Evolutionary conservation across 64 coral and sea anemone species (phyloP), one percentile per base, ranked within the genome.

Genomic region (Pachyseris speciosa): DNA sequence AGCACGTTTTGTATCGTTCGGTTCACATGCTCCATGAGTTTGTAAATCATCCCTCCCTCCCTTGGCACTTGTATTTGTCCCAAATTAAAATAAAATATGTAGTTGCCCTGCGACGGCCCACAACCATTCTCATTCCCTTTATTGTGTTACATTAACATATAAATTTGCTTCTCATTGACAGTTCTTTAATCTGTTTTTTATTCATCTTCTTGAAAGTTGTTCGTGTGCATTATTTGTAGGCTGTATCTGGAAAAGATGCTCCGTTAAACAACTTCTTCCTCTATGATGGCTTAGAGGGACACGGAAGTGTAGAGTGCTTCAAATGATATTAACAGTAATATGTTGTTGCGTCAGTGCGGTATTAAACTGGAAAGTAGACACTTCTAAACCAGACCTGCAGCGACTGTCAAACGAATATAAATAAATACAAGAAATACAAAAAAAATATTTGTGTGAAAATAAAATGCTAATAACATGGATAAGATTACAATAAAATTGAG

Each of bases 221-320:
- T 12, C 10, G 41, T 84, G 58, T 67, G 16, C n/a, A n/a, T 32
- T 67, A 19, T 71, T 70, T 25, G 25, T 37, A 98, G 96, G 93
- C 92, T 80, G 89, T 98, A 48, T 98, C 96, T 36, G 96, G 96
- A 45, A 98, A 92, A 84, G 96, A 98, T 89, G 92, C 84, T 7
- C 96, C 96, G 11, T 49, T 98, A 10, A 98, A 95, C 51, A 98
- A 98, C 51, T 98, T 98, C 61, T 94, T 98, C 50, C 92, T 98
- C 79, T 98, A 92, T 37, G 89, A 98, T 92, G 96, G 96, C n/a
- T 59, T 92, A 70, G 93, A 94, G 41, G 96, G 96, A 24, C 88
- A 95, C 58, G 96, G 96, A 59, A 95, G 87, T 83, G 96, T 98
- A 53, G 96, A 98, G 78, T 95, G 93, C 72, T 89, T 96, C 78